These are phyloP conservation scores for Halichoeres trimaculatus DNA, from an alignment of 2,113 vertebrate genomes.

Conservation along the genomic window DNA sequence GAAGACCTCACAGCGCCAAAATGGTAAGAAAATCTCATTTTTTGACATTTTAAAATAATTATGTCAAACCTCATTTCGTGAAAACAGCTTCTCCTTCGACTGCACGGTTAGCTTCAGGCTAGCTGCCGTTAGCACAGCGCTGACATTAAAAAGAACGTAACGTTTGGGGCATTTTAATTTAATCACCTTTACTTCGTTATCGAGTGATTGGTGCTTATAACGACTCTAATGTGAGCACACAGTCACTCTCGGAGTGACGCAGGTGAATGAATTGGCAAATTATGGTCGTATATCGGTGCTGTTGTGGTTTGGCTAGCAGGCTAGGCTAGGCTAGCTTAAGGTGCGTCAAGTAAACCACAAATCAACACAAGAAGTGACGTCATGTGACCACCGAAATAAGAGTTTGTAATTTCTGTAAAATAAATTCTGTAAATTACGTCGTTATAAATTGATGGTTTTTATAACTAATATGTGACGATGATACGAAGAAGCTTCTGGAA, in stretches of 20 bases:
- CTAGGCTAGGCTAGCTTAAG: neutral
- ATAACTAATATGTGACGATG: no score
- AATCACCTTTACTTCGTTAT: neutral
- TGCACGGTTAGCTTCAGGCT: conserved; percentile 37
- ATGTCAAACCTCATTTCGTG: neutral
- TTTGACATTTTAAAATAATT: neutral
- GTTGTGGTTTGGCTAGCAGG: conserved; percentile 13
- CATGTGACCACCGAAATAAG: conserved; percentile 13
- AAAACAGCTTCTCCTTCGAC: conserved; percentile 19
- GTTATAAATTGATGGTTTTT: no score
- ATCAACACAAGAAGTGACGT: conserved; percentile 3
- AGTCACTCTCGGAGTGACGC: accelerated
- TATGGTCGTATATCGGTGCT: neutral
- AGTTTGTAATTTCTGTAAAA: neutral
- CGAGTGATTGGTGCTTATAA: neutral
- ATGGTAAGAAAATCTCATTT: conserved; percentile 31
- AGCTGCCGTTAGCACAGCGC: conserved; percentile 9
- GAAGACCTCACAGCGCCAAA: neutral
- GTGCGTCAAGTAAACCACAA: conserved; percentile 13
- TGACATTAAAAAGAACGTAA: neutral
- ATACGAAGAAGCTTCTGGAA: no score
- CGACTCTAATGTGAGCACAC: neutral
- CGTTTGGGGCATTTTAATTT: neutral
- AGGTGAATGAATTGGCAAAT: no score
- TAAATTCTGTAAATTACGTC: no score